Evolutionary conservation across 2,797 vertebrate species (phyloP), one percentile per base, ranked within the genome.

Genomic region (Protosalanx chinensis): DNA sequence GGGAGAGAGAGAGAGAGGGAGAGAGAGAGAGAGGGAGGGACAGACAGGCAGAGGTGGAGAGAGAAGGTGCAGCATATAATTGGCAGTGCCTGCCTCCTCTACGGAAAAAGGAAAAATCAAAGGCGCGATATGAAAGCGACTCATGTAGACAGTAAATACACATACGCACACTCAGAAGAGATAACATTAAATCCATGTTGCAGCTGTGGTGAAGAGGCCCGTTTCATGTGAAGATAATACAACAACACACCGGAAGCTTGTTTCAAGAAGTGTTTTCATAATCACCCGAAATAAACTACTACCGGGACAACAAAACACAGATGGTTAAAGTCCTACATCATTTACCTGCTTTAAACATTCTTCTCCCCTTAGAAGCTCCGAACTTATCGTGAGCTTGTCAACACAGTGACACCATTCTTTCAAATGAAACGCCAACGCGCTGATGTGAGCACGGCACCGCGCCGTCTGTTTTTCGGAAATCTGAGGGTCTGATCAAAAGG

Each of bases 211-310:
- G 4, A 77, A 79, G 80, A 84, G 83, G 88, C 85, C 86, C 62
- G 64, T 82, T 92, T 91, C 85, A 88, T 89, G 87, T 90, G 75
- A 86, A 77, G 83, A 86, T 91, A 89, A 89, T 88, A 91, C 91
- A 93, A 85, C 88, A 91, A 90, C 90, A 91, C 90, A 89, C 88
- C 89, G 67, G 77, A 90, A 90, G 88, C 84, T 86, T 89, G 91
- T 90, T 91, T 90, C 89, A 91, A 88, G 82, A 84, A 83, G 81
- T 77, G 18, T 89, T 92, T 88, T 91, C 83, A 89, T 90, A 91
- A 93, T 92, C 88, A 92, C 89, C 85, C 57, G 89, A 92, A 92
- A 92, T 91, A 93, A 93, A 93, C 89, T 91, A 92, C 90, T 92
- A 91, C 91, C 87, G 84, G 85, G 85, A 90, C 89, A 89, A 89